Evolutionary conservation across 2,113 vertebrate species (phyloP).

Genomic region (Laterallus jamaicensis): DNA sequence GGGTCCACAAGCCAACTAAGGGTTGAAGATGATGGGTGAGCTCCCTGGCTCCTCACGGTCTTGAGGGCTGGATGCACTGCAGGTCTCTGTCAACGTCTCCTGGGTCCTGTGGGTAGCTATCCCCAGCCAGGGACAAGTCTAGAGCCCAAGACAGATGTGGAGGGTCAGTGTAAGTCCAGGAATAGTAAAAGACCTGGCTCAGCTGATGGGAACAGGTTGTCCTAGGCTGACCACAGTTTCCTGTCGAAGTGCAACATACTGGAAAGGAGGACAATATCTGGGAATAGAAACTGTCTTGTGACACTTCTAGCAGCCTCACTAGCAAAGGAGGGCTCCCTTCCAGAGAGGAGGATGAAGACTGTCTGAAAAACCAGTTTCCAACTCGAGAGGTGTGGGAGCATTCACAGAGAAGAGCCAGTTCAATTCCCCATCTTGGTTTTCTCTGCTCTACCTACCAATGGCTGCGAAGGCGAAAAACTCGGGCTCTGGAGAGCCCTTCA

Average conservation of each 20-base stretch:
- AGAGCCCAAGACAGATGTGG: background rate
- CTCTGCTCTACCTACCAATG: background rate
- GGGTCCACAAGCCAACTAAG: background rate
- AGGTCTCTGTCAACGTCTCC: background rate
- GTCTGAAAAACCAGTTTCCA: background rate
- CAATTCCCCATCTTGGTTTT: background rate
- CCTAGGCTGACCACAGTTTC: background rate
- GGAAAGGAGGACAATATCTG: background rate
- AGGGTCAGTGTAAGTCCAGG: background rate
- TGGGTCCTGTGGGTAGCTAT: background rate
- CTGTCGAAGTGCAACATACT: background rate
- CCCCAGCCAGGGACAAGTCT: background rate
- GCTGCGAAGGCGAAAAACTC: background rate
- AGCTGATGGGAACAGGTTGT: background rate
- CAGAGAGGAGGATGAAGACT: background rate
- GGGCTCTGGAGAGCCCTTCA: background rate
- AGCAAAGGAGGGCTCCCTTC: fast-evolving
- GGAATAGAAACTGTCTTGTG: background rate
- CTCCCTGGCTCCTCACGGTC: background rate
- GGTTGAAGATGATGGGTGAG: background rate
- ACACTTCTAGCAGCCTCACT: background rate
- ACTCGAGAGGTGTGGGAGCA: background rate
- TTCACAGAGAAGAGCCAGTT: background rate
- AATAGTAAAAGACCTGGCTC: background rate
- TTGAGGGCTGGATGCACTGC: fast-evolving